A percentile compares a stretch with the other conserved stretches of the same genome.
These are phyloP conservation scores for Numenius arquata DNA, from an alignment of 2,113 vertebrate species.

Conservation along the genomic window DNA sequence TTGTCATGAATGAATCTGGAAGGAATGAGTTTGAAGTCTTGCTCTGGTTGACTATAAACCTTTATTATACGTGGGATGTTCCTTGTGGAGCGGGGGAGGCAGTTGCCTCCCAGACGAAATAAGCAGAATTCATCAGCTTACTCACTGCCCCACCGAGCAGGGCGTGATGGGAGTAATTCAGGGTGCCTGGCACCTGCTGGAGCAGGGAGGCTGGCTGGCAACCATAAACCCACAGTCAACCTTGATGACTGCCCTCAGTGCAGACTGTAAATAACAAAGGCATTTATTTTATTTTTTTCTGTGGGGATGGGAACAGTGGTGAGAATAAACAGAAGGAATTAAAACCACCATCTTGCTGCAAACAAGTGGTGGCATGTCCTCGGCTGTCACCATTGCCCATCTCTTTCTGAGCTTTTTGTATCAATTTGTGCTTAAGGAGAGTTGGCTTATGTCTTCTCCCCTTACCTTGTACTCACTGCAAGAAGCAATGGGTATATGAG, in stretches of 20 bases:
- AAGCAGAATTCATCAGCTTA: slow-evolving; percentile 69
- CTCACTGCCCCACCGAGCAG: slow-evolving; percentile 69
- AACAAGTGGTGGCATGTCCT: slow-evolving; percentile 23
- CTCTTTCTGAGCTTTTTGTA: neutral
- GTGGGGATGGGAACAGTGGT: neutral
- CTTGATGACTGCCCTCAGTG: slow-evolving; percentile 64
- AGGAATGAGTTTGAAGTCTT: slow-evolving; percentile 75
- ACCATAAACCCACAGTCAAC: slow-evolving; percentile 60
- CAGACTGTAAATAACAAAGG: slow-evolving; percentile 71
- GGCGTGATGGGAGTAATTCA: slow-evolving; percentile 70
- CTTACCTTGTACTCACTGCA: neutral
- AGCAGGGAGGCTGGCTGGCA: slow-evolving; percentile 72
- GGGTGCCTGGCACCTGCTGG: slow-evolving; percentile 83
- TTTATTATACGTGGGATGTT: slow-evolving; percentile 78
- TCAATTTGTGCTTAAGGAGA: neutral
- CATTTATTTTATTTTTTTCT: slow-evolving; percentile 41
- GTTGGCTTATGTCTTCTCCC: neutral
- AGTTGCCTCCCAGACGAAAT: slow-evolving; percentile 59
- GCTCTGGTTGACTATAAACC: slow-evolving; percentile 74
- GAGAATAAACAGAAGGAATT: slow-evolving; percentile 56
- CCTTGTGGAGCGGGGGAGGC: slow-evolving; percentile 57
- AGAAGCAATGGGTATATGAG: neutral
- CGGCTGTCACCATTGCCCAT: fast-evolving
- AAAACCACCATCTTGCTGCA: slow-evolving; percentile 7
- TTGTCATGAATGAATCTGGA: slow-evolving; percentile 76